Percentiles rank a stretch among this genome's conserved stretches.
phyloP scores from a whole-genome alignment of 1,140 invertebrate species.

The Acromyrmex echinatior region DNA sequence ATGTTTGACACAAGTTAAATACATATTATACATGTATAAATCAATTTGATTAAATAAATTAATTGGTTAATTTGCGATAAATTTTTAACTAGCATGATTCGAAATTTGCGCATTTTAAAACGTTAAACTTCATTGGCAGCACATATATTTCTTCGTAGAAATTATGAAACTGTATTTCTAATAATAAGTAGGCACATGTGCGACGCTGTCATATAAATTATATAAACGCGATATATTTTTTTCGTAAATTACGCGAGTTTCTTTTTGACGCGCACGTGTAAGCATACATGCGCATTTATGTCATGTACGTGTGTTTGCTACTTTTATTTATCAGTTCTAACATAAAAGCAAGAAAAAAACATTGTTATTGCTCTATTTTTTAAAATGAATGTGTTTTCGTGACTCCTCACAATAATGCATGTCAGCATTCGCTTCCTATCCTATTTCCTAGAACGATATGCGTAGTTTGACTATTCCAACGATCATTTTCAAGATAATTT shows the following conservation, averaged over 20 bases:
- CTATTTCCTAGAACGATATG: neutral
- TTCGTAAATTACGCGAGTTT: neutral
- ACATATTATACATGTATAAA: neutral
- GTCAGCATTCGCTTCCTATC: neutral
- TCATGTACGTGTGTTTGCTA: neutral
- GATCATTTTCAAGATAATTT: constrained; percentile 32
- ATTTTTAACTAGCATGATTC: neutral
- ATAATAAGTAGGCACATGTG: neutral
- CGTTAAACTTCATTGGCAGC: neutral
- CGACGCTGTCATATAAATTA: neutral
- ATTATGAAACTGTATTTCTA: neutral
- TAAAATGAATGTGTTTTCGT: neutral
- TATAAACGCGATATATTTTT: neutral
- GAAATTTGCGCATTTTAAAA: neutral
- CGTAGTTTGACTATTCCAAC: neutral
- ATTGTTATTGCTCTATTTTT: constrained; percentile 22
- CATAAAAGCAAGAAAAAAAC: neutral
- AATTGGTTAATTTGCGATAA: neutral
- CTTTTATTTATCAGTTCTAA: constrained; percentile 24
- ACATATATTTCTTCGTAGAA: neutral
- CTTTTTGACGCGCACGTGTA: neutral
- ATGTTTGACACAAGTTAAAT: neutral
- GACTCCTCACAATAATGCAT: neutral
- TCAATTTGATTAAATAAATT: constrained; percentile 11
- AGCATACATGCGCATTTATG: neutral